Percentiles rank a stretch among this genome's conserved stretches.
Evolutionary conservation across 2,113 vertebrate genomes (phyloP).

Genomic region (Haemorhous mexicanus): DNA sequence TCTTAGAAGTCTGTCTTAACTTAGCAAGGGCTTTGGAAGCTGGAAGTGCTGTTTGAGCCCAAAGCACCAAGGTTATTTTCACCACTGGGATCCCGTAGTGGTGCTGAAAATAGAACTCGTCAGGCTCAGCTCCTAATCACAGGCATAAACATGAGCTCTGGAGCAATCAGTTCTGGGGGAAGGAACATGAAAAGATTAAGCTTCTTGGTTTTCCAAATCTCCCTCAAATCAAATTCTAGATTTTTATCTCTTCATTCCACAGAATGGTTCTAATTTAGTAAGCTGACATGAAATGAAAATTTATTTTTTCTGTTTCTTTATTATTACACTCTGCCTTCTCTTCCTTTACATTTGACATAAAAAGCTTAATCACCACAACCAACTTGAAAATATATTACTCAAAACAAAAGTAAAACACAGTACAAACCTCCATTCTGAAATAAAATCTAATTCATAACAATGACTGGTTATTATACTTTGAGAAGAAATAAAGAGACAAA

Average conservation of each 20-base stretch:
- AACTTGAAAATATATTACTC: not conserved
- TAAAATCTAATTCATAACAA: not conserved
- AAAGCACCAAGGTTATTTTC: conserved; percentile 6
- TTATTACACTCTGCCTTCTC: not conserved
- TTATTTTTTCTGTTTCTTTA: not conserved
- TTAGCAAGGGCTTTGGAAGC: not conserved
- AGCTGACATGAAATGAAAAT: not conserved
- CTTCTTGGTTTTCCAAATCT: not conserved
- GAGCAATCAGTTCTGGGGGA: conserved; percentile 19
- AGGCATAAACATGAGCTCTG: not conserved
- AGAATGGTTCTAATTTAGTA: not conserved
- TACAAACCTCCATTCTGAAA: not conserved
- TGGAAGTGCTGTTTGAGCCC: not conserved
- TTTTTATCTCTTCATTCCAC: not conserved
- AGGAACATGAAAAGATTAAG: not conserved
- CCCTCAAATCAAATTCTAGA: conserved; percentile 1
- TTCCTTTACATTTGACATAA: not conserved
- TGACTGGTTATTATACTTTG: not conserved
- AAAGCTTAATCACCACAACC: not conserved
- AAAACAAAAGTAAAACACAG: not conserved
- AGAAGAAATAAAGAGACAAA: not conserved
- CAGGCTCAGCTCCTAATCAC: conserved; percentile 18
- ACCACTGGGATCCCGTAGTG: not conserved
- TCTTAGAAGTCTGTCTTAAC: not conserved
- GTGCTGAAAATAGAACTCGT: conserved; percentile 28